These are phyloP conservation scores for Tortricodes alternella DNA, from an alignment of 2,888 invertebrate genomes.

Conservation along the genomic window DNA sequence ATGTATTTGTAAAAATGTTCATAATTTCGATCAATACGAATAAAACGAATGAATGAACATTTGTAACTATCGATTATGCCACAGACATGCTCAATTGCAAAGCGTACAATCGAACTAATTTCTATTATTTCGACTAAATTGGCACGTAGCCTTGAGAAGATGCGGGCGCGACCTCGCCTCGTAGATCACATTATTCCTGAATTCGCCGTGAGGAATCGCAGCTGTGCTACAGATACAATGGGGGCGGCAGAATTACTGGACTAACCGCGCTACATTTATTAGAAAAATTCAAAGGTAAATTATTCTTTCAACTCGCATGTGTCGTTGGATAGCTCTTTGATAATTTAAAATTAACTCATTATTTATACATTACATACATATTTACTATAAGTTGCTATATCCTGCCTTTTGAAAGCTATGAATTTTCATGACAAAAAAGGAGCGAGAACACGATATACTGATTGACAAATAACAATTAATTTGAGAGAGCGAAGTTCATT, in stretches of 20 bases:
- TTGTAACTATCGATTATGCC: not conserved
- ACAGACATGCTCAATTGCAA: not conserved
- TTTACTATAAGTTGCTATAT: too few species aligned
- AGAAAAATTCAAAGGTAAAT: not conserved
- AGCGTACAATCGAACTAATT: constrained; percentile 13
- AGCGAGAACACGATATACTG: too few species aligned
- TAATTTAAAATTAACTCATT: too few species aligned
- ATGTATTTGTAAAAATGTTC: too few species aligned
- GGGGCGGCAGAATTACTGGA: not conserved
- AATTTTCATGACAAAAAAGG: too few species aligned
- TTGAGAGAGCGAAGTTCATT: too few species aligned
- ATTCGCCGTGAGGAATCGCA: constrained; percentile 18
- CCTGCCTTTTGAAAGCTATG: too few species aligned
- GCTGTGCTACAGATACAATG: not conserved
- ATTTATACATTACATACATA: too few species aligned
- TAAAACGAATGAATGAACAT: not conserved
- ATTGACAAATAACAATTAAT: too few species aligned
- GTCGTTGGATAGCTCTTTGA: too few species aligned
- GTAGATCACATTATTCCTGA: constrained; percentile 39
- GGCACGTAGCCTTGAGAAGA: constrained; percentile 40
- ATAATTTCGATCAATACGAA: not conserved
- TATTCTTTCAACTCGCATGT: too few species aligned
- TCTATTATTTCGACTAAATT: constrained; percentile 25
- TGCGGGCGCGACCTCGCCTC: constrained; percentile 42
- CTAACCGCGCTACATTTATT: not conserved